Percentiles rank a stretch among this genome's conserved stretches.
phyloP scores from a whole-genome alignment of 2,113 vertebrate genomes.

The Esox niger region DNA sequence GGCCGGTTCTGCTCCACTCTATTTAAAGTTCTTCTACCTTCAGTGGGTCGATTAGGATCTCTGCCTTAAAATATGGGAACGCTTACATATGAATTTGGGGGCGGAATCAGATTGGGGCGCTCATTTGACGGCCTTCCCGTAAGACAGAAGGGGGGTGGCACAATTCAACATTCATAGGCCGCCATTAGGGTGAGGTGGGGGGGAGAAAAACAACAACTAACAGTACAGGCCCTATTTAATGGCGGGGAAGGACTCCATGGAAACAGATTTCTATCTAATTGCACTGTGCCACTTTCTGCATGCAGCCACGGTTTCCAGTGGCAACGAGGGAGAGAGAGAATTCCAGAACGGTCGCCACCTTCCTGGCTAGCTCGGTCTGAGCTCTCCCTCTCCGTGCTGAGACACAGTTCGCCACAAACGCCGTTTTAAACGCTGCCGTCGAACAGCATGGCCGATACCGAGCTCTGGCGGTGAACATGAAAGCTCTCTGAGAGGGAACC shows the following conservation, averaged over 20 bases:
- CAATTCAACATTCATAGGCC: conserved; percentile 67
- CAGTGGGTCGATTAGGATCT: conserved; percentile 65
- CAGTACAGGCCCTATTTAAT: conserved; percentile 66
- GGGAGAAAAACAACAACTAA: conserved; percentile 65
- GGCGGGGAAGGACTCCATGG: conserved; percentile 66
- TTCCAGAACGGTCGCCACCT: not conserved
- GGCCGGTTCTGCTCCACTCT: conserved; percentile 37
- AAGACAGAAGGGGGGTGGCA: conserved; percentile 53
- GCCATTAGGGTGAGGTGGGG: conserved; percentile 27
- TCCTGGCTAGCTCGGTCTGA: not conserved
- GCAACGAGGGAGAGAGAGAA: conserved; percentile 54
- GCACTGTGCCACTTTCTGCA: conserved; percentile 59
- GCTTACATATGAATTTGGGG: conserved; percentile 49
- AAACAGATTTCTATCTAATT: conserved; percentile 80
- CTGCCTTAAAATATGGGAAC: conserved; percentile 49
- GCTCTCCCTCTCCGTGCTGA: conserved; percentile 16
- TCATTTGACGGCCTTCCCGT: conserved; percentile 55
- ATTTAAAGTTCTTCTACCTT: conserved; percentile 62
- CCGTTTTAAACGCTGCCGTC: conserved; percentile 25
- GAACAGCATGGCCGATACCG: conserved; percentile 6
- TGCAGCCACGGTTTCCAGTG: conserved; percentile 69
- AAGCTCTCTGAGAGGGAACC: conserved; percentile 64
- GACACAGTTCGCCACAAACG: conserved; percentile 25
- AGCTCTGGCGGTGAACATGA: conserved; percentile 33
- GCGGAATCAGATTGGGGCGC: conserved; percentile 48